These are phyloP conservation scores for Cotesia typhae DNA, from an alignment of 1,140 invertebrate genomes.

Conservation along the genomic window DNA sequence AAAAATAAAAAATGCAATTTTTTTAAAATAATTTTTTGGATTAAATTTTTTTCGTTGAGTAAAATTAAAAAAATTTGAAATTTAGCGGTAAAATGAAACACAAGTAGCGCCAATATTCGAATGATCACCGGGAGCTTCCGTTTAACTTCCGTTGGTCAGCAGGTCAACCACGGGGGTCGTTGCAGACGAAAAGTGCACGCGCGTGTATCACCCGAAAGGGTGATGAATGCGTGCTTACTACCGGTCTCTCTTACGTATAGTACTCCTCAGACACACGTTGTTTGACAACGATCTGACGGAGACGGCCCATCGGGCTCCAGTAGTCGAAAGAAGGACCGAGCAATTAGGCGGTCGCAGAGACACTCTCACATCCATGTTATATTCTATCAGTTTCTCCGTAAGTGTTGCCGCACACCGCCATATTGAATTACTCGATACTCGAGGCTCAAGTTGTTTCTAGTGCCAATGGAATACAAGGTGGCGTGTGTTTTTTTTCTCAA, in stretches of 20 bases:
- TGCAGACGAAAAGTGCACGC: slow-evolving; percentile 24
- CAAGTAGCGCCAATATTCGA: not conserved
- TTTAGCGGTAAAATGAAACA: not conserved
- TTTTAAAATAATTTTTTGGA: too few relatives aligned
- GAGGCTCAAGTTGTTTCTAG: slow-evolving; percentile 29
- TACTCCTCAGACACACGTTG: not conserved
- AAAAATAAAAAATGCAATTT: too few relatives aligned
- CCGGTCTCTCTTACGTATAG: slow-evolving; percentile 7
- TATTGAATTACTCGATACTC: slow-evolving; percentile 40
- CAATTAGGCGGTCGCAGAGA: not conserved
- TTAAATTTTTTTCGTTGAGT: too few relatives aligned
- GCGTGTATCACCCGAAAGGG: slow-evolving; percentile 22
- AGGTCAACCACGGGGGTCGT: slow-evolving; percentile 17
- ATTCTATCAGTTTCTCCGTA: not conserved
- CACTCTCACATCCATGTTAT: not conserved
- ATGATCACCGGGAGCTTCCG: slow-evolving; percentile 9
- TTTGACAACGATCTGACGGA: slow-evolving; percentile 23
- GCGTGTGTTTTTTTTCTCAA: slow-evolving; percentile 31
- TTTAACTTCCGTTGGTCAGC: slow-evolving; percentile 20
- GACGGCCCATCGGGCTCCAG: not conserved
- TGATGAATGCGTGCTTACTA: slow-evolving; percentile 16
- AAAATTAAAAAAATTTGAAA: not conserved
- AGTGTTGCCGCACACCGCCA: slow-evolving; percentile 36
- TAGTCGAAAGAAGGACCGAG: not conserved
- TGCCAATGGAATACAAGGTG: slow-evolving; percentile 28